Conservation (phyloP, 1,140 invertebrate genomes). For the Microplitis mediator region DNA sequence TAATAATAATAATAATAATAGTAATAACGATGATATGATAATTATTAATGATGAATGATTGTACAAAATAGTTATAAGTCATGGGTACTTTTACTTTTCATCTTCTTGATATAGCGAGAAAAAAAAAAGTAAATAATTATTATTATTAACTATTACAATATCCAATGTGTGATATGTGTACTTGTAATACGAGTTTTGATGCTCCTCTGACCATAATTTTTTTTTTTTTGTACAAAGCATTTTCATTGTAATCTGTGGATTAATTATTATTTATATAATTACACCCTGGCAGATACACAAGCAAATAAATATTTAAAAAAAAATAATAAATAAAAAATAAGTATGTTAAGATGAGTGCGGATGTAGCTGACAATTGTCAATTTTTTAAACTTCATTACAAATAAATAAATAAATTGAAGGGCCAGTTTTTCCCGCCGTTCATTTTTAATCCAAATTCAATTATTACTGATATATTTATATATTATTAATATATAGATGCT, state of each 20-base stretch:
- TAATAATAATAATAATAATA: conserved; percentile 1
- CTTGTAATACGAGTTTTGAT: conserved; percentile 1
- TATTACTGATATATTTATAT: too few relatives aligned
- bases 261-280: neutral
- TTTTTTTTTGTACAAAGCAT: conserved; percentile 17
- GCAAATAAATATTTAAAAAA: neutral
- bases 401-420: too few relatives aligned
- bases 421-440: too few relatives aligned
- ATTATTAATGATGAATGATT: conserved; percentile 3
- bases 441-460: too few relatives aligned
- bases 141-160: neutral
- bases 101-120: neutral
- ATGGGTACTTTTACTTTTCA: conserved; percentile 2
- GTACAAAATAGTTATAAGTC: conserved; percentile 16
- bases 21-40: neutral
- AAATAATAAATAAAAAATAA: neutral
- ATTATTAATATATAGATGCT: too few relatives aligned
- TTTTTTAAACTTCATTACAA: too few relatives aligned
- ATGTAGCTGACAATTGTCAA: too few relatives aligned
- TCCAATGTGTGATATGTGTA: conserved; percentile 5
- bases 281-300: neutral
- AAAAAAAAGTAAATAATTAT: neutral
- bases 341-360: neutral
- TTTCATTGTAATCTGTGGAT: conserved; percentile 11
- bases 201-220: conserved; percentile 2